Evolutionary conservation across 2,113 vertebrate genomes (phyloP), one percentile per base, ranked within the genome.

Genomic region (Hipposideros armiger): DNA sequence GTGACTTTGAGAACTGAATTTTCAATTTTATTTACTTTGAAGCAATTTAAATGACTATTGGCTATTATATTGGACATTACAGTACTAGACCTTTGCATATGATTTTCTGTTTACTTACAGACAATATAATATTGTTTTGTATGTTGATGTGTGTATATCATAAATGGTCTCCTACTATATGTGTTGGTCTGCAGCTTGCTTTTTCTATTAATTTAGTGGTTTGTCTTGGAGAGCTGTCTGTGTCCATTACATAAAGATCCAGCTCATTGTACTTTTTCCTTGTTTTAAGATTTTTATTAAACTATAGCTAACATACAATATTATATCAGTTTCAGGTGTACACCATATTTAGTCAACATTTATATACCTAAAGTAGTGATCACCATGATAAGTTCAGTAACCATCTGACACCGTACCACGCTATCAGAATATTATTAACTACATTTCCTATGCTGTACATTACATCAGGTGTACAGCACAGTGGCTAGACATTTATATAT

Each of bases 61-160:
- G 26, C 40, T 95, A 11, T 64, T 74, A 32, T 92, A n/a, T 92
- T 81, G 32, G 47, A 81, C 17, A 50, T 2, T 60, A 72, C 26
- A 80, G 42, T 89, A 89, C 24, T 88, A n/a, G 50, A 67, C 47
- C 16, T 93, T 90, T 94, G n/a, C 11, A 50, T 85, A 26, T 94
- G 60, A 9, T 81, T 97, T 97, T 94, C 47, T 95, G 2, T 90
- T 91, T 77, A 56, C 52, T 58, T 10, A 24, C 80, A 91, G 20
- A 82, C 40, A 94, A 40, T 66, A 92, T 17, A 76, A 87, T 76
- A 72, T 70, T 69, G 32, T 77, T 88, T 73, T 78, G 24, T 56
- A 3, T 87, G 1, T 93, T 62, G 36, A 19, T 70, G 1, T 83
- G n/a, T 93, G 11, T 69, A 20, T 87, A 52, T 81, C 32, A 45